These are phyloP conservation scores for Pseudochirops cupreus DNA, from an alignment of 2,797 vertebrate genomes.

Conservation along the genomic window DNA sequence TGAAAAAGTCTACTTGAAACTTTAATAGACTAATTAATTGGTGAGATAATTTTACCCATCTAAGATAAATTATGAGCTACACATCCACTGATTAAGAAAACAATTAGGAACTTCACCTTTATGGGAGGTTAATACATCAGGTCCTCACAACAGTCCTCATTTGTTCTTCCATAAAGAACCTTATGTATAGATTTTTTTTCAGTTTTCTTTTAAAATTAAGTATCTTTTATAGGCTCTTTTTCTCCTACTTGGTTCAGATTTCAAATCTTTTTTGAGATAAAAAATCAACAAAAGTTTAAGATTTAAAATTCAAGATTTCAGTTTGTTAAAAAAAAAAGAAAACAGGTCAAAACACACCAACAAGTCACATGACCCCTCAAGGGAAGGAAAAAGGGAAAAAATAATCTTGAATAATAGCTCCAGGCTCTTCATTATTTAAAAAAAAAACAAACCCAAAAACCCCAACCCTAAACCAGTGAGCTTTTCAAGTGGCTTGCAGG, in stretches of 20 bases:
- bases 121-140: background rate
- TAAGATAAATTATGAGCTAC: conserved; percentile 15
- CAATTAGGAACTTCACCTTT: conserved; percentile 43
- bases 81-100: conserved; percentile 40
- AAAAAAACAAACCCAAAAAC: conserved; percentile 58
- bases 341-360: conserved; percentile 47
- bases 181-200: conserved; percentile 1
- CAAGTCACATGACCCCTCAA: conserved; percentile 71
- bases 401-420: conserved; percentile 75
- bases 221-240: background rate
- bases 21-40: background rate
- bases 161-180: conserved; percentile 1
- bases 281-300: conserved; percentile 58
- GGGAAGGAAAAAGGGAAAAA: conserved; percentile 68
- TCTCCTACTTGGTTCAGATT: conserved; percentile 53
- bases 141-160: background rate
- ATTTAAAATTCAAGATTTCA: conserved; percentile 56
- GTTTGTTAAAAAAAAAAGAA: conserved; percentile 64
- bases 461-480: conserved; percentile 54
- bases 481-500: conserved; percentile 76
- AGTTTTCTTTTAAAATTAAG: conserved; percentile 25
- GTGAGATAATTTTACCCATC: conserved; percentile 47
- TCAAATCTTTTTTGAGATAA: conserved; percentile 59
- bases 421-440: conserved; percentile 77
- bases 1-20: conserved; percentile 27